Evolutionary conservation across 1,140 invertebrate species (phyloP).

Genomic region (Palaemon carinicauda): DNA sequence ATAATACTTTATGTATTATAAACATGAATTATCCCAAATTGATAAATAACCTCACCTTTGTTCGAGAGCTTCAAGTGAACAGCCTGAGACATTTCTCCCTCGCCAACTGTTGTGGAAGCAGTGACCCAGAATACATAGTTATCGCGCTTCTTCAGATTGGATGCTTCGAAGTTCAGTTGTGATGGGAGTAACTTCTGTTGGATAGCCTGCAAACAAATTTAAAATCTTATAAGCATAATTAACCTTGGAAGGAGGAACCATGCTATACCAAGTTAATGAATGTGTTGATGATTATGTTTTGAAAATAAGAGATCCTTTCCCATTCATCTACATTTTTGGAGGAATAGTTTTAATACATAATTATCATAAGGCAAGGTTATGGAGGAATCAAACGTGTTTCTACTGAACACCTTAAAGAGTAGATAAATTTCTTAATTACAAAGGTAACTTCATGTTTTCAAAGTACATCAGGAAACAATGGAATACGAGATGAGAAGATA

Average conservation of each 20-base stretch:
- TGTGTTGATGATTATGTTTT: no score
- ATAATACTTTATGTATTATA: neutral
- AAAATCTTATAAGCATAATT: neutral
- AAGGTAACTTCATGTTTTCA: no score
- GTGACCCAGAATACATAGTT: slow-evolving; percentile 95
- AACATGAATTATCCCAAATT: neutral
- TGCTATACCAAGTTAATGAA: no score
- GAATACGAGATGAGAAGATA: neutral
- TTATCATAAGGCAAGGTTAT: no score
- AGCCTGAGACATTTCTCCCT: slow-evolving; percentile 87
- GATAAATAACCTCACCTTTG: slow-evolving; percentile 70
- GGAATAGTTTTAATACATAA: no score
- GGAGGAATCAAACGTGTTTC: no score
- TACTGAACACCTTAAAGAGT: no score
- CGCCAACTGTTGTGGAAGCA: slow-evolving; percentile 89
- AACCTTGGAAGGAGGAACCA: no score
- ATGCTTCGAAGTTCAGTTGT: slow-evolving; percentile 82
- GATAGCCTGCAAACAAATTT: slow-evolving; percentile 60
- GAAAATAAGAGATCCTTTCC: no score
- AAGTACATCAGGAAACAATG: no score
- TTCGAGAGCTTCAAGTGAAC: slow-evolving; percentile 83
- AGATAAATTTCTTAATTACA: no score
- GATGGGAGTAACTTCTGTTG: slow-evolving; percentile 73
- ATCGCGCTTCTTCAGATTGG: slow-evolving; percentile 79
- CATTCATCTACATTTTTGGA: no score